A percentile compares a stretch with the other conserved stretches of the same genome.
Conservation (phyloP, 2,888 invertebrate genomes). For the Ligdia adustata region DNA sequence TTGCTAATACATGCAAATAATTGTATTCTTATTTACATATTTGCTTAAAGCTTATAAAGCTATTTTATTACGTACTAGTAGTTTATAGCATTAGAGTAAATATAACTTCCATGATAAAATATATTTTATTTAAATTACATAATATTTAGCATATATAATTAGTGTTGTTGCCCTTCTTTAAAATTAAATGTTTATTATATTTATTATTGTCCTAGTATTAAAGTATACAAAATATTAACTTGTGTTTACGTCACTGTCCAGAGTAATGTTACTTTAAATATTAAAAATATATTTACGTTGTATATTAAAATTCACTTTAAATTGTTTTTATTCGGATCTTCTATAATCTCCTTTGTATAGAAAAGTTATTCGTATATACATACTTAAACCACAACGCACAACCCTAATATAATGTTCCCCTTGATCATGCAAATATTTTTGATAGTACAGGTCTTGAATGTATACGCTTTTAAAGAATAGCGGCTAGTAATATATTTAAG, state of each 20-base stretch:
- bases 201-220: slow-evolving; percentile 39
- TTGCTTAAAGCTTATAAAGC: slow-evolving; percentile 1
- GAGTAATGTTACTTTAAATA: too few species aligned
- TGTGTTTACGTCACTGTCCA: slow-evolving; percentile 8
- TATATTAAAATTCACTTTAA: too few species aligned
- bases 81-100: not conserved
- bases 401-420: slow-evolving; percentile 47
- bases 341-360: too few species aligned
- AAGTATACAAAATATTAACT: slow-evolving; percentile 3
- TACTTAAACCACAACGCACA: slow-evolving; percentile 56
- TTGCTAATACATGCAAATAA: too few species aligned
- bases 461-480: slow-evolving; percentile 48
- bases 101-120: slow-evolving; percentile 1
- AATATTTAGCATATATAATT: slow-evolving; percentile 43
- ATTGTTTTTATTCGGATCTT: too few species aligned
- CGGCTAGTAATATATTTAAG: slow-evolving; percentile 18
- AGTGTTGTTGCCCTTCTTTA: slow-evolving; percentile 49
- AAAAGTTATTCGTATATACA: too few species aligned
- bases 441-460: slow-evolving; percentile 49
- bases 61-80: slow-evolving; percentile 2
- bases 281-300: too few species aligned
- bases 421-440: slow-evolving; percentile 46
- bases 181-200: too few species aligned
- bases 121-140: slow-evolving; percentile 23
- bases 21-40: not conserved